Base-by-base conservation (phyloP, 2,888 invertebrate species). In the Drosophila antonietae region DNA sequence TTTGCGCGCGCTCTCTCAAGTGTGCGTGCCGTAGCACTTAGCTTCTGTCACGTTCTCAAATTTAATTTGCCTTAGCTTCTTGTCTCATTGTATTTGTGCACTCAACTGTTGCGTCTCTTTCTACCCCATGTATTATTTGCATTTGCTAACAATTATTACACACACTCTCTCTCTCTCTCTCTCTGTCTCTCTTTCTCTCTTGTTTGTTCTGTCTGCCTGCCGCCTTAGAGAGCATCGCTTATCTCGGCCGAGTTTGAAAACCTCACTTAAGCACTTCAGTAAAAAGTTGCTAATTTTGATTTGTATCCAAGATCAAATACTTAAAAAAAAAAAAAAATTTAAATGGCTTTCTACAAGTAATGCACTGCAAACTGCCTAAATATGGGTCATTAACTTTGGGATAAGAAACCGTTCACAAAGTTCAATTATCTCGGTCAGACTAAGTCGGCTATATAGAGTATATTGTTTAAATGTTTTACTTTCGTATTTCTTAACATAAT, bases 11-110 rank as follows among this genome's bases (percentile, higher is more conserved):
- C 55, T 52, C 52, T 44, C 57, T 61, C 37, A 47, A 57, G 44
- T 43, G 14, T 7, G 49, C 35, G 49, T 64, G 52, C 10, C 47
- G 43, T 47, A 74, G 62, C 56, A 51, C 23, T 59, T 10, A 73
- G 73, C 49, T 57, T 75, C 56, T 75, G 75, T 52, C 62, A 70
- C 23, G 23, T 41, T 18, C 41, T 15, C 47, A 23, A 67, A 28
- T 20, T 58, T 28, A 28, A 35, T 37, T 47, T 18, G 43, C 46
- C 51, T 41, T 66, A 66, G 64, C 51, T 51, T 51, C 28, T 72
- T 61, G 28, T 65, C 18, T 28, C 43, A 28, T 52, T 41, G 59
- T 39, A 53, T 59, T 49, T 49, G 14, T 47, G 47, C 47, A 47
- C 46, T 2, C 23, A 46, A 46, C 15, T 51, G 47, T 49, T 67